A percentile compares a stretch with the other conserved stretches of the same genome.
Conservation (phyloP, 1,140 invertebrate genomes). For the Calephelis nemesis region DNA sequence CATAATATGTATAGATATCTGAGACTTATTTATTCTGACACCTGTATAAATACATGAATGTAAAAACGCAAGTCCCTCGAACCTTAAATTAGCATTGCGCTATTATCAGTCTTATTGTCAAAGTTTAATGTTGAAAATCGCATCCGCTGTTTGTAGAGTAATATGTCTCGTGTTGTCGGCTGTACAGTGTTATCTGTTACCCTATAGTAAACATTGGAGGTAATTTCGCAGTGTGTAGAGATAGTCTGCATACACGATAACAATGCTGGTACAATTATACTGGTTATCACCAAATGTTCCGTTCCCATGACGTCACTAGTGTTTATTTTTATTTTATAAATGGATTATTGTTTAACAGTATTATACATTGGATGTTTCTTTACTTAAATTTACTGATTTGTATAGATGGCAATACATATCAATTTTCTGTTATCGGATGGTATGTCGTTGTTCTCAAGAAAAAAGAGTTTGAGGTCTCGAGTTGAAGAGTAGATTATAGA, state of each 20-base stretch:
- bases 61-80: not conserved
- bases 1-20: not conserved
- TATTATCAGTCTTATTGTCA: not conserved
- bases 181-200: slow-evolving; percentile 37
- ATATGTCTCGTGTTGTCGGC: slow-evolving; percentile 13
- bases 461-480: no score
- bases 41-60: slow-evolving; percentile 47
- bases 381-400: no score
- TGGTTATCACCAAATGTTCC: slow-evolving; percentile 44
- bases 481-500: no score
- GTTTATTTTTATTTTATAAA: slow-evolving; percentile 8
- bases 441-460: no score
- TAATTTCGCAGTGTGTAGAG: slow-evolving; percentile 45
- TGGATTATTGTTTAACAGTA: no score
- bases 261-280: slow-evolving; percentile 35
- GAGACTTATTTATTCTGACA: slow-evolving; percentile 30
- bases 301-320: slow-evolving; percentile 39
- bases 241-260: slow-evolving; percentile 40
- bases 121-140: slow-evolving; percentile 20
- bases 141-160: slow-evolving; percentile 20
- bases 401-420: no score
- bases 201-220: slow-evolving; percentile 40
- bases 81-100: not conserved
- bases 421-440: no score
- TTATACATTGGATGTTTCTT: no score